Conservation (phyloP, 1,140 invertebrate species). For the Dendrolimus punctatus region DNA sequence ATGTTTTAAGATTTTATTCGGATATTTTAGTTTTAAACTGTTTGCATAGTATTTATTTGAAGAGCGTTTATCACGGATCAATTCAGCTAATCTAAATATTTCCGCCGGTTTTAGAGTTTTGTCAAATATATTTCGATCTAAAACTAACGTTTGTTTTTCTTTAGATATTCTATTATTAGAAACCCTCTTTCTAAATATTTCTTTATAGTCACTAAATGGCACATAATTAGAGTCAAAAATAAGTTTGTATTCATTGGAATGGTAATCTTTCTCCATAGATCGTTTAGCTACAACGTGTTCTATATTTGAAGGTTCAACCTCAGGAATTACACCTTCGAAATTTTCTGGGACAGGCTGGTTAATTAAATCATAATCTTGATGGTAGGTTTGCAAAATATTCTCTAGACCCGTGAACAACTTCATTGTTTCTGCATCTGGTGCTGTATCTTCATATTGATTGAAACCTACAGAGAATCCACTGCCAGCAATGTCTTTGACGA, state of each 20-base stretch:
- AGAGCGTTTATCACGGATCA: slow-evolving; percentile 8
- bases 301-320: slow-evolving; percentile 11
- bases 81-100: slow-evolving; percentile 27
- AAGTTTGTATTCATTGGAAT: slow-evolving; percentile 28
- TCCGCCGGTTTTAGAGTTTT: slow-evolving; percentile 30
- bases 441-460: slow-evolving; percentile 46
- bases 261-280: slow-evolving; percentile 20
- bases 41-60: no score
- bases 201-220: slow-evolving; percentile 23
- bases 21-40: no score
- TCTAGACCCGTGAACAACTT: slow-evolving; percentile 52
- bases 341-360: slow-evolving; percentile 8
- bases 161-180: slow-evolving; percentile 10
- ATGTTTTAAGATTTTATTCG: no score
- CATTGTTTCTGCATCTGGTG: slow-evolving; percentile 46
- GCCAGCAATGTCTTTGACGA: slow-evolving; percentile 49
- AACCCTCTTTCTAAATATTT: slow-evolving; percentile 18
- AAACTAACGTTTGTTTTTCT: slow-evolving; percentile 15
- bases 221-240: slow-evolving; percentile 19
- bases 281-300: slow-evolving; percentile 16
- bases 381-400: slow-evolving; percentile 43
- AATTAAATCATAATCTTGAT: slow-evolving; percentile 32
- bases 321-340: background rate
- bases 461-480: slow-evolving; percentile 54
- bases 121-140: slow-evolving; percentile 27